Base-by-base conservation (phyloP, 2,888 invertebrate species). In the Euplagia quadripunctaria region DNA sequence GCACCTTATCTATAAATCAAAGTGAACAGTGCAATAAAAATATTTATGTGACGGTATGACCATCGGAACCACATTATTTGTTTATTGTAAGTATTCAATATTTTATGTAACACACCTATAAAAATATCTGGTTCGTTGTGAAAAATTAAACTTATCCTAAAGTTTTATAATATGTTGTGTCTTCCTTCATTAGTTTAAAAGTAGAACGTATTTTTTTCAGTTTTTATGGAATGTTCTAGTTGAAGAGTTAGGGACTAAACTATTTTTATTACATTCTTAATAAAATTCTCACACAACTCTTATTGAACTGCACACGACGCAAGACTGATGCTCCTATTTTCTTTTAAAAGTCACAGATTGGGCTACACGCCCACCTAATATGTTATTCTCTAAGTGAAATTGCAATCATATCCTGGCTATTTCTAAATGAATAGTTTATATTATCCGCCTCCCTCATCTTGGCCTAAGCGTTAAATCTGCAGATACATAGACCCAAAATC, bases 1-100 rank as follows among this genome's bases (percentile, higher is more conserved):
- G 76, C 86, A 89, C 87, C 86, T 89, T 85, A 81, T 82, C 79
- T 77, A 88, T 90, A 90, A 90, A 90, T 90, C 88, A 89, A 64
- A 76, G 79, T 80, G 83, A 84, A 86, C 79, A 84, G 76, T 73
- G 84, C 80, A 82, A 87, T 86, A 84, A 90, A 86, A 90, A 90
- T 86, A 87, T 88, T 86, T 86, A 83, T 64, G 72, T 72, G 63
- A 65, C 74, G 76, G 75, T 78, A 75, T 73, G 68, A 70, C 67
- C 58, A 75, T 76, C 64, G 66, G 73, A 85, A 70, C 73, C 77
- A 79, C 69, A 72, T 72, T 73, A 78, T 83, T 82, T 82, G 73
- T 77, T 81, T 71, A 69, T 73, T 74, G 68, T 81, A 77, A 75
- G 80, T 70, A 72, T 66, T 78, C 72, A 61, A 79, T 80, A 80